Conservation (phyloP, 1,140 invertebrate species). For the Drosophila pachea region DNA sequence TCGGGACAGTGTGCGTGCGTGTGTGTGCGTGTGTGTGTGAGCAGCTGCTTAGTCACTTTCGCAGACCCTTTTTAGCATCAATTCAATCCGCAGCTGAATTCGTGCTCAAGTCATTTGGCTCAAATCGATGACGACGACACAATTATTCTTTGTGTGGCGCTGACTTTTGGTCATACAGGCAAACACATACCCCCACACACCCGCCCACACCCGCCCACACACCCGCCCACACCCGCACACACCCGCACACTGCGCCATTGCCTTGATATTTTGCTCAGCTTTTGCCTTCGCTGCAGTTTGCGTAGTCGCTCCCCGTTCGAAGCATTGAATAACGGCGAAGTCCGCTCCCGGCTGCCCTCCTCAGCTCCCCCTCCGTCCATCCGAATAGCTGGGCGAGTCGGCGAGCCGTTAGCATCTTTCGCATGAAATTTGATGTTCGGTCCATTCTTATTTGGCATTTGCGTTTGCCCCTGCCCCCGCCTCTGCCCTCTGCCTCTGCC, state of each 20-base stretch:
- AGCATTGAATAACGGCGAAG: too few relatives aligned
- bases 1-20: neutral
- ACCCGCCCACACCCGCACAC: neutral
- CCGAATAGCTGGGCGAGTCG: neutral
- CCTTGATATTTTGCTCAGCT: conserved; percentile 61
- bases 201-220: neutral
- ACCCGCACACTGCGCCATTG: conserved; percentile 41
- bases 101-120: conserved; percentile 55
- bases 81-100: conserved; percentile 5
- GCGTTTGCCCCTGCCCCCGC: conserved; percentile 27
- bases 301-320: neutral
- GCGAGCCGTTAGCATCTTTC: conserved; percentile 18
- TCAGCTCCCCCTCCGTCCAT: neutral
- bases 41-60: conserved; percentile 17
- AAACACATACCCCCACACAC: neutral
- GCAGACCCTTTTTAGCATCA: neutral
- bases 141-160: conserved; percentile 61
- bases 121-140: conserved; percentile 70
- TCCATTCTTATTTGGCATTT: conserved; percentile 42
- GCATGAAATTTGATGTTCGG: conserved; percentile 20
- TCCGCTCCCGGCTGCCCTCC: neutral
- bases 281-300: conserved; percentile 53
- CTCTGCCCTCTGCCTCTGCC: conserved; percentile 45
- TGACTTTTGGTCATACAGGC: conserved; percentile 44
- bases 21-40: conserved; percentile 3